phyloP scores from a whole-genome alignment of 2,113 vertebrate species.

The Scalopus aquaticus region DNA sequence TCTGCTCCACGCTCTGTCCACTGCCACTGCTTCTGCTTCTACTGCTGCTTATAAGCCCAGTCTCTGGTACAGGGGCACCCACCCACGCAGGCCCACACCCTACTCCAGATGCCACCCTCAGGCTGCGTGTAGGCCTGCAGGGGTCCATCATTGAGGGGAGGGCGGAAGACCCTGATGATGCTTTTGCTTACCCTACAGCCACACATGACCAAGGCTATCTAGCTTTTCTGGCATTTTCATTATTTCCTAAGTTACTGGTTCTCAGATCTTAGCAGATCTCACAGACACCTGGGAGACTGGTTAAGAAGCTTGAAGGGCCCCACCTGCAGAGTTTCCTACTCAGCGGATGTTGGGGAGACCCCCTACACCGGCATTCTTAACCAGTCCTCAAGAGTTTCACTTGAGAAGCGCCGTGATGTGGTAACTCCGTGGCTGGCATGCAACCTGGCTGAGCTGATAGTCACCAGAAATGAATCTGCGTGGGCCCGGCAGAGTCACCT shows the following conservation, averaged over 20 bases:
- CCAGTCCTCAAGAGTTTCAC: not conserved
- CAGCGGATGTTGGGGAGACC: not conserved
- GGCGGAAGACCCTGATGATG: too few relatives aligned
- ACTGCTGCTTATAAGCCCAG: too few relatives aligned
- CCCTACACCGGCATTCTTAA: not conserved
- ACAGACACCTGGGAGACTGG: not conserved
- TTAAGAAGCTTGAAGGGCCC: not conserved
- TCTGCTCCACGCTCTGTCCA: too few relatives aligned
- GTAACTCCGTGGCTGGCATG: fast-evolving
- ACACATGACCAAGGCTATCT: not conserved
- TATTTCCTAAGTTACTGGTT: not conserved
- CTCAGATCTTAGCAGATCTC: not conserved
- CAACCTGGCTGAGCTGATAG: not conserved
- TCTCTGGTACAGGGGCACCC: too few relatives aligned
- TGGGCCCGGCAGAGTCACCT: not conserved
- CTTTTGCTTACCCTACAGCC: too few relatives aligned
- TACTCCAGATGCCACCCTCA: too few relatives aligned
- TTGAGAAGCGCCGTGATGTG: not conserved
- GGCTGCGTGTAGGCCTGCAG: too few relatives aligned
- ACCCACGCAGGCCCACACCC: too few relatives aligned
- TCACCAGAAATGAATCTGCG: not conserved
- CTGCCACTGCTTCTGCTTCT: too few relatives aligned
- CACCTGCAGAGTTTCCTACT: not conserved
- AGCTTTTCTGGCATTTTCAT: not conserved
- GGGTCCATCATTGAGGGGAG: too few relatives aligned